These are phyloP conservation scores for Homarus americanus DNA, from an alignment of 1,140 invertebrate genomes.

Conservation along the genomic window DNA sequence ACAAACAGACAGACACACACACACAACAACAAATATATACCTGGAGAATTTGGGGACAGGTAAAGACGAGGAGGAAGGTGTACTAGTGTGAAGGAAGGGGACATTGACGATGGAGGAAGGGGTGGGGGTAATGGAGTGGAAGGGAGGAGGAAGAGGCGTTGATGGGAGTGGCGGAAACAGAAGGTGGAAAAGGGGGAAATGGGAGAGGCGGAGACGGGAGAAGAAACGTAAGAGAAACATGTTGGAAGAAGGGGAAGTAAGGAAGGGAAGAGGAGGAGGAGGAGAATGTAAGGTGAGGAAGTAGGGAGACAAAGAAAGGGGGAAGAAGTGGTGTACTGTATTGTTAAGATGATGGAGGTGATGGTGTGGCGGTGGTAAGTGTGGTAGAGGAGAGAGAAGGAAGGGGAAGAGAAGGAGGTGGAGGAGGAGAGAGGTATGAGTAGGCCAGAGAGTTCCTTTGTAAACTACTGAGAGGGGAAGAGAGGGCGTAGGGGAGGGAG, in stretches of 20 bases:
- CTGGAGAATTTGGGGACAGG: too few species aligned
- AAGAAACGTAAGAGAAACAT: too few species aligned
- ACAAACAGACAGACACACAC: too few species aligned
- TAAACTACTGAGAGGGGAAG: background rate
- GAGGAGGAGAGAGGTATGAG: background rate
- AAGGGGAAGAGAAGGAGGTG: background rate
- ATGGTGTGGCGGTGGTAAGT: background rate
- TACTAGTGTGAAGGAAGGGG: background rate
- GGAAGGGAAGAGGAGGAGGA: too few species aligned
- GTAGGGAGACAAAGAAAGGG: background rate
- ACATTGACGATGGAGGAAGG: background rate
- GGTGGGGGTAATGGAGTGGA: background rate
- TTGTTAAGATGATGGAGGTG: background rate
- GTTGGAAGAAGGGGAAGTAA: too few species aligned
- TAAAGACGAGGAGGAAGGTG: too few species aligned
- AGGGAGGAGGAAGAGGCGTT: too few species aligned
- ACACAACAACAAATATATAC: too few species aligned
- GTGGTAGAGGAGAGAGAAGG: background rate
- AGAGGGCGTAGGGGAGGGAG: background rate
- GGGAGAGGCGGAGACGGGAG: too few species aligned
- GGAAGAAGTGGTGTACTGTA: background rate
- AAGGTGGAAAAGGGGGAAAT: too few species aligned
- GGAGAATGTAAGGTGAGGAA: background rate
- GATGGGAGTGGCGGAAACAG: too few species aligned
- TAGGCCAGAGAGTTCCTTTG: background rate